Conservation (phyloP, 2,113 vertebrate genomes). For the Hippotragus niger region DNA sequence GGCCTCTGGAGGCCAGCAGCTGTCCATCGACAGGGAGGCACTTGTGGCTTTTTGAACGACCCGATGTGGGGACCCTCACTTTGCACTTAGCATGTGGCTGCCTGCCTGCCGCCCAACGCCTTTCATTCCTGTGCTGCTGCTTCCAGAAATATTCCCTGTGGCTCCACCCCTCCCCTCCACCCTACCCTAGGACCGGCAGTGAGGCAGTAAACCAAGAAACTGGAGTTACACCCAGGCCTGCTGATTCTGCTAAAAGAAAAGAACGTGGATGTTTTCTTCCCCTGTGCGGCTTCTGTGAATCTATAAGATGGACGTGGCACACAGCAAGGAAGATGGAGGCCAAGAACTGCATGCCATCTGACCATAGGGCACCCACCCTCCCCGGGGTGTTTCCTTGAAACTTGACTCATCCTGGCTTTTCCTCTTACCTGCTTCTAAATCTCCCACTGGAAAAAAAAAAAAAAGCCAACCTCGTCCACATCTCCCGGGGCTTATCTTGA, state of each 20-base stretch:
- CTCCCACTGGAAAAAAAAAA: background rate
- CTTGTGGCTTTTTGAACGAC: slow-evolving; percentile 17
- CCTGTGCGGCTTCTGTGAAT: slow-evolving; percentile 59
- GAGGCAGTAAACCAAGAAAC: slow-evolving; percentile 52
- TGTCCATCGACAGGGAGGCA: slow-evolving; percentile 46
- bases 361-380: slow-evolving; percentile 64
- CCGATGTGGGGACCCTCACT: slow-evolving; percentile 65
- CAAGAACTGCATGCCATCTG: slow-evolving; percentile 44
- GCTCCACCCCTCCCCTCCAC: slow-evolving; percentile 28
- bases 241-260: slow-evolving; percentile 57
- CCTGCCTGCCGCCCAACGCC: slow-evolving; percentile 58
- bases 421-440: background rate
- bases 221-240: slow-evolving; percentile 62
- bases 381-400: slow-evolving; percentile 26
- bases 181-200: background rate
- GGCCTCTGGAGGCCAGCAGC: slow-evolving; percentile 40
- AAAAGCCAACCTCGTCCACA: background rate
- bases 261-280: slow-evolving; percentile 63
- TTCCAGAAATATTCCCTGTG: slow-evolving; percentile 30
- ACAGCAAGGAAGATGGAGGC: slow-evolving; percentile 26
- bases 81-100: slow-evolving; percentile 60
- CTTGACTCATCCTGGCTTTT: background rate
- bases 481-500: slow-evolving; percentile 46
- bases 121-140: slow-evolving; percentile 22
- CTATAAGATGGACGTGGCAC: background rate